Percentiles rank a stretch among this genome's conserved stretches.
These are phyloP conservation scores for Elaphurus davidianus DNA, from an alignment of 2,113 vertebrate genomes.

Conservation along the genomic window DNA sequence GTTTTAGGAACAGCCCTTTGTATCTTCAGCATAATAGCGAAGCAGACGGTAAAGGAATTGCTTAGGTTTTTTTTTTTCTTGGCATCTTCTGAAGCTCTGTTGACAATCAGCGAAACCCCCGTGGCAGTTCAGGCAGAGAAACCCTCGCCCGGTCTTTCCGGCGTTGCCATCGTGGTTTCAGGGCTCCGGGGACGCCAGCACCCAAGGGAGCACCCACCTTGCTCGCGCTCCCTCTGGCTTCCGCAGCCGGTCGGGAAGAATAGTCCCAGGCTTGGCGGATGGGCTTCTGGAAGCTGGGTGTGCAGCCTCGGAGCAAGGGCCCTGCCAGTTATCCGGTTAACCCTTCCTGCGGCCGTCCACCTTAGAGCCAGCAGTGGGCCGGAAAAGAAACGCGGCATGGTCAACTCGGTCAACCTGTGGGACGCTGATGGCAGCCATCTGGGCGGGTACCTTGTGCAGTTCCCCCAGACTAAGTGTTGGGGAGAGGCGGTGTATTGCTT, in stretches of 20 bases:
- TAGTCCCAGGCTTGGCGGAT: slow-evolving; percentile 54
- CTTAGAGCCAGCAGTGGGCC: slow-evolving; percentile 38
- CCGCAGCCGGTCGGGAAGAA: slow-evolving; percentile 45
- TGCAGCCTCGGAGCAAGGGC: not conserved
- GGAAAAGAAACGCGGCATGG: slow-evolving; percentile 8
- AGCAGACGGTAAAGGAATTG: not conserved
- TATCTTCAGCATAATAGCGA: not conserved
- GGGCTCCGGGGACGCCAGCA: not conserved
- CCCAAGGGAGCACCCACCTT: not conserved
- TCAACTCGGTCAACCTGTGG: slow-evolving; percentile 7
- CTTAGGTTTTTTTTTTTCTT: not conserved
- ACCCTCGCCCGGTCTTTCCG: not conserved
- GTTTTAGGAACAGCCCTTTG: not conserved
- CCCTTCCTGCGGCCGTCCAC: slow-evolving; percentile 65
- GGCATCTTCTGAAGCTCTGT: slow-evolving; percentile 1
- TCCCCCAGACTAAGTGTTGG: slow-evolving; percentile 15
- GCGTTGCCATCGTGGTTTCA: slow-evolving; percentile 41
- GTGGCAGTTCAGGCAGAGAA: not conserved
- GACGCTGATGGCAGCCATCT: slow-evolving; percentile 23
- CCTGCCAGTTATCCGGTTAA: slow-evolving; percentile 65
- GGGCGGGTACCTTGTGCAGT: not conserved
- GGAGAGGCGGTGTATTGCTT: not conserved
- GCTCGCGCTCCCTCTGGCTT: slow-evolving; percentile 27
- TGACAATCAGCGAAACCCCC: slow-evolving; percentile 15
- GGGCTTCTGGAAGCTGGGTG: slow-evolving; percentile 51